These are phyloP conservation scores for Nyctibius bracteatus DNA, from an alignment of 2,113 vertebrate species.

Conservation along the genomic window DNA sequence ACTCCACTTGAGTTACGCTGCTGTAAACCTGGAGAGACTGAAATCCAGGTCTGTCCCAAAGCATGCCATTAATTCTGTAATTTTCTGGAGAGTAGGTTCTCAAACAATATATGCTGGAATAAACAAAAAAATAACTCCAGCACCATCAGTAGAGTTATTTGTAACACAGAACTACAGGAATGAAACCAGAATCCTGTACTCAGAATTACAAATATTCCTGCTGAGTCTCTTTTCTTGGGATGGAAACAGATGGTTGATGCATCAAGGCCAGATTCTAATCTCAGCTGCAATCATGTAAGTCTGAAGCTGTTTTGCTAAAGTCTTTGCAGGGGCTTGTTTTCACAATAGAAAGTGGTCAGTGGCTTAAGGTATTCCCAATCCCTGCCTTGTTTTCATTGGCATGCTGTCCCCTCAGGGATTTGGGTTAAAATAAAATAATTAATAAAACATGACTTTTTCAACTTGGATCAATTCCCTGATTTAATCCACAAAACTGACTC, in stretches of 20 bases:
- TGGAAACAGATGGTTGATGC: slow-evolving; percentile 36
- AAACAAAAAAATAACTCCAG: not conserved
- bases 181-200: not conserved
- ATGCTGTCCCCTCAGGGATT: not conserved
- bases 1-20: not conserved
- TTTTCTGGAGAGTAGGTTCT: not conserved
- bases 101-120: not conserved
- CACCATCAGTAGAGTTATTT: not conserved
- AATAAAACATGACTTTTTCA: slow-evolving; percentile 50
- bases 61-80: not conserved
- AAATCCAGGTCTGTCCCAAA: not conserved
- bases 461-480: slow-evolving; percentile 28
- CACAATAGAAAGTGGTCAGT: slow-evolving; percentile 62
- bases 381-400: not conserved
- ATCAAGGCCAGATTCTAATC: slow-evolving; percentile 52
- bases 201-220: slow-evolving; percentile 27
- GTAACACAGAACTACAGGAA: not conserved
- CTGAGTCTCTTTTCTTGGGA: slow-evolving; percentile 34
- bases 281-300: slow-evolving; percentile 34
- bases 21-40: not conserved
- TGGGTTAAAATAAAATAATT: slow-evolving; percentile 32
- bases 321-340: slow-evolving; percentile 23
- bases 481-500: slow-evolving; percentile 32
- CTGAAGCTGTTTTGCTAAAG: slow-evolving; percentile 35
- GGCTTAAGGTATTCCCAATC: slow-evolving; percentile 37